Evolutionary conservation across 2,797 vertebrate species (phyloP).

Genomic region (Aplochiton taeniatus): DNA sequence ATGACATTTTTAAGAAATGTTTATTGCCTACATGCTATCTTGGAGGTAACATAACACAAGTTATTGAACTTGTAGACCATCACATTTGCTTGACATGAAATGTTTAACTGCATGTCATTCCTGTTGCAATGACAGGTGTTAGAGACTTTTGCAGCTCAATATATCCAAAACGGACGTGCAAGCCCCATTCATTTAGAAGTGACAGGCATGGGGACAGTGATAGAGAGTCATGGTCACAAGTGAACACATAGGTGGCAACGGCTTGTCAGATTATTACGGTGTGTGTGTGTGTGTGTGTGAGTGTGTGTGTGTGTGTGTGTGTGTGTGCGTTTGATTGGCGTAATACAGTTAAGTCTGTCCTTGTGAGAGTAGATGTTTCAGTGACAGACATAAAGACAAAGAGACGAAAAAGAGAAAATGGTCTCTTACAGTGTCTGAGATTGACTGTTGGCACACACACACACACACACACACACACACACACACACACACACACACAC

Average conservation of each 20-base stretch:
- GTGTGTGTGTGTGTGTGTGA: constrained; percentile 6
- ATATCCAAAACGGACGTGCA: constrained; percentile 9
- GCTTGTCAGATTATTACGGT: constrained; percentile 12
- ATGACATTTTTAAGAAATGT: no score
- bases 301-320: constrained; percentile 11
- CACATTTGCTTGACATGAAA: no score
- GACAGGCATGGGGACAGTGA: constrained; percentile 18
- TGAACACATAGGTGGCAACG: constrained; percentile 17
- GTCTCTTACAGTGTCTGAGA: neutral
- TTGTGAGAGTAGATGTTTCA: neutral
- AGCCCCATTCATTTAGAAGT: constrained; percentile 31
- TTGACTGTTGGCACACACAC: neutral
- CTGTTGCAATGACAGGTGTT: constrained; percentile 46
- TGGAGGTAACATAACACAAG: no score
- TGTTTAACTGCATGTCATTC: constrained; percentile 1
- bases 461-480: neutral
- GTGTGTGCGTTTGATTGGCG: neutral
- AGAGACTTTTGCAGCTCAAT: constrained; percentile 25
- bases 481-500: neutral
- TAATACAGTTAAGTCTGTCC: neutral
- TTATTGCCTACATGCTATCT: no score
- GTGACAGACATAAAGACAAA: constrained; percentile 5
- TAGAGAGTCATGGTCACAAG: constrained; percentile 15
- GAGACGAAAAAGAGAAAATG: neutral
- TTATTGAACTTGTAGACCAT: no score